Evolutionary conservation across 2,797 vertebrate genomes (phyloP).

Genomic region (Botia kubotai): DNA sequence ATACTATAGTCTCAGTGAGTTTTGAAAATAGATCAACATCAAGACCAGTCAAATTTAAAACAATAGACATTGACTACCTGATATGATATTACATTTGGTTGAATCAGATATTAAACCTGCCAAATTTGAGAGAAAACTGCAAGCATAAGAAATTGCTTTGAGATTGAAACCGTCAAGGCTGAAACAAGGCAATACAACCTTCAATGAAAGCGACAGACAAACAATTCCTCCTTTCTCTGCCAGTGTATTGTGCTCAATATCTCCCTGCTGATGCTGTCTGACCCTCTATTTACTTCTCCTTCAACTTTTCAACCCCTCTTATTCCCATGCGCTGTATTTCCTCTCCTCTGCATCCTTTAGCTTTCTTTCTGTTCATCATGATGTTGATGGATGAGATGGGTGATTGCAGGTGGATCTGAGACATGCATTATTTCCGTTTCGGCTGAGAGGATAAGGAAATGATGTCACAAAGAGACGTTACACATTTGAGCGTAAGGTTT

Average conservation of each 20-base stretch:
- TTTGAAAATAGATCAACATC: constrained; percentile 1
- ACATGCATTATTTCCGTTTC: constrained; percentile 60
- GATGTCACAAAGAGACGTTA: constrained; percentile 61
- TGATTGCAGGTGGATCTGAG: constrained; percentile 61
- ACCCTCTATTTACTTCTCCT: constrained; percentile 5
- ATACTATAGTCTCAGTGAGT: too few relatives aligned
- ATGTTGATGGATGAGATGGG: constrained; percentile 58
- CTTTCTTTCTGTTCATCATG: constrained; percentile 13
- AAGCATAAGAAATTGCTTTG: constrained; percentile 8
- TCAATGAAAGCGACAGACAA: neutral
- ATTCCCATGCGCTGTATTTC: neutral
- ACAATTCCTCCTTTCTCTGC: neutral
- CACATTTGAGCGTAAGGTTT: constrained; percentile 67
- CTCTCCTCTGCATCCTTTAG: constrained; percentile 6
- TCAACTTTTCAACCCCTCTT: constrained; percentile 12
- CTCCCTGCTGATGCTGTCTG: constrained; percentile 11
- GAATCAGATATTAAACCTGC: neutral
- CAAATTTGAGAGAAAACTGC: neutral
- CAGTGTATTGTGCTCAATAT: neutral
- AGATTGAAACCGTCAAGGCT: neutral
- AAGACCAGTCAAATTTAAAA: neutral
- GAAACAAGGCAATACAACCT: neutral
- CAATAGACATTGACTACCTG: neutral
- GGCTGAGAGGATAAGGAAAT: constrained; percentile 63
- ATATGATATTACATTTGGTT: constrained; percentile 4